These are phyloP conservation scores for Sebastes steindachneri DNA, from an alignment of 2,797 vertebrate genomes.

Conservation along the genomic window DNA sequence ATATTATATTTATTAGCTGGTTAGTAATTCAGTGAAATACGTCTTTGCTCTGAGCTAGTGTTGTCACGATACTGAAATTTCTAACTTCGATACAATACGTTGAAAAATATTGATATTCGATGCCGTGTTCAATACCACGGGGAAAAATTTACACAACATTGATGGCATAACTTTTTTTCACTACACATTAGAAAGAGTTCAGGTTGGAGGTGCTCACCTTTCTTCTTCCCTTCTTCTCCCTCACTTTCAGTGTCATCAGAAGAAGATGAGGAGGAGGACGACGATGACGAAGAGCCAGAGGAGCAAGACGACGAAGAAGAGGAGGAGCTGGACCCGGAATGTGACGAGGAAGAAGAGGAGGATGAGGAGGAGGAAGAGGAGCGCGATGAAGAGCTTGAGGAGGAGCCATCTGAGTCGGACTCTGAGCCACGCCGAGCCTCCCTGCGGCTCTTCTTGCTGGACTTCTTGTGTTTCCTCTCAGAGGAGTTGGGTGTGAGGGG, in stretches of 20 bases:
- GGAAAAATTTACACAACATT: too few species aligned
- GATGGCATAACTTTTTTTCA: background rate
- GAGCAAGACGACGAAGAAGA: constrained; percentile 96
- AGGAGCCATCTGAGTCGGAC: constrained; percentile 87
- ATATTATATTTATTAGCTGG: background rate
- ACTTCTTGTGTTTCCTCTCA: constrained; percentile 92
- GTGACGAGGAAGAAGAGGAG: constrained; percentile 95
- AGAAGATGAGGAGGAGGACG: constrained; percentile 89
- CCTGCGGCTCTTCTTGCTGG: constrained; percentile 89
- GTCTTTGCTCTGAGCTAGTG: background rate
- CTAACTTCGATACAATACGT: too few species aligned
- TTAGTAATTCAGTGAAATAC: background rate
- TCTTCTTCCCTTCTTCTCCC: constrained; percentile 90
- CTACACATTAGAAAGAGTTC: background rate
- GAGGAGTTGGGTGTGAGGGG: constrained; percentile 94
- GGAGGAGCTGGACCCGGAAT: constrained; percentile 92
- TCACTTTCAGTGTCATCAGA: constrained; percentile 95
- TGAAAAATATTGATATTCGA: too few species aligned
- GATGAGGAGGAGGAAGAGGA: constrained; percentile 94
- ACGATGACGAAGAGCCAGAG: constrained; percentile 92
- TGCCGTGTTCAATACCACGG: too few species aligned
- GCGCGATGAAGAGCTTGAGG: constrained; percentile 95
- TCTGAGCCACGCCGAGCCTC: constrained; percentile 88
- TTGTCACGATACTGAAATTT: too few species aligned
- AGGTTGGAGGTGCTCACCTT: constrained; percentile 79